These are phyloP conservation scores for Alligator mississippiensis DNA, from an alignment of 2,113 vertebrate genomes.

Conservation along the genomic window DNA sequence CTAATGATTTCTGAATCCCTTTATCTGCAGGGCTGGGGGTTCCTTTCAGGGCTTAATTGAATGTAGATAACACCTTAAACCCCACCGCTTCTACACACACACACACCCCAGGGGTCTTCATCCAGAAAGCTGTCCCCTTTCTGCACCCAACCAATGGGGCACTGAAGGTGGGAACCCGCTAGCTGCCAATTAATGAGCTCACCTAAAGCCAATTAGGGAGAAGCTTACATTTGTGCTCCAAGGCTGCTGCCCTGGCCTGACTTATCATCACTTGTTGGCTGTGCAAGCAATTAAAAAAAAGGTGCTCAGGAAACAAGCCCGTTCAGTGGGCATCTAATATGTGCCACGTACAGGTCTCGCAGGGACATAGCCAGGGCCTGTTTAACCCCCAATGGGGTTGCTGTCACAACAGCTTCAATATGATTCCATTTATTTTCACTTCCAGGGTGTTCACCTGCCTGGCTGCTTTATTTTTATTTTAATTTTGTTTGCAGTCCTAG, in stretches of 20 bases:
- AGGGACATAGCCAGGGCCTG: not conserved
- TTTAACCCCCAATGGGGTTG: too few species aligned
- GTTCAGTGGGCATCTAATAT: not conserved
- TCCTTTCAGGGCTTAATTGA: not conserved
- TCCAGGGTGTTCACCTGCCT: not conserved
- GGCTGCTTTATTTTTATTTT: too few species aligned
- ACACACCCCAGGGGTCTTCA: not conserved
- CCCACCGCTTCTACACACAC: not conserved
- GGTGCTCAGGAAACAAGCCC: not conserved
- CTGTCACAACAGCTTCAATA: not conserved
- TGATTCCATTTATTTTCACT: not conserved
- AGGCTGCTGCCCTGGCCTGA: slow-evolving; percentile 14
- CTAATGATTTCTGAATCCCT: not conserved
- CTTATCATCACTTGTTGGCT: slow-evolving; percentile 29
- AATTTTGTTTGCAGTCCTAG: not conserved
- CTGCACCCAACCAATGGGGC: not conserved
- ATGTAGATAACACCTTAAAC: not conserved
- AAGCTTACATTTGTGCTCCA: not conserved
- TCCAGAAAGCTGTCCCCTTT: not conserved
- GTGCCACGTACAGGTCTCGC: too few species aligned
- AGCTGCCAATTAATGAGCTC: not conserved
- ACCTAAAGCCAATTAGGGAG: not conserved
- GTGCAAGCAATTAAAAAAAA: not conserved
- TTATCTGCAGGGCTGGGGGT: not conserved
- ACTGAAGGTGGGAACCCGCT: not conserved